phyloP scores from a whole-genome alignment of 2,113 vertebrate genomes.

The Gymnorhina tibicen region DNA sequence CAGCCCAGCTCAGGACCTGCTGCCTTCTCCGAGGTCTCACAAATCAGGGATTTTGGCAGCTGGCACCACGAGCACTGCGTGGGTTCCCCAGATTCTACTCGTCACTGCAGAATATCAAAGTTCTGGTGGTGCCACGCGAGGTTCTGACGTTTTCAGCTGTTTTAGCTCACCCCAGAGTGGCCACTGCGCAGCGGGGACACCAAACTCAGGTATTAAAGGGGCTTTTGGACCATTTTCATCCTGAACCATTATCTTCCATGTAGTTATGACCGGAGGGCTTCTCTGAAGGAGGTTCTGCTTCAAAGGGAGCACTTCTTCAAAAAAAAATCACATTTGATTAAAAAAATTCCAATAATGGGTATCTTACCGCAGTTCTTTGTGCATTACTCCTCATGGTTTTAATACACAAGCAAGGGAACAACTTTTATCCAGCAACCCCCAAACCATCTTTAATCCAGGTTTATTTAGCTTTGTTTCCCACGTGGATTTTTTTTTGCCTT shows the following conservation, averaged over 20 bases:
- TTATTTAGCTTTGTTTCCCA: not conserved
- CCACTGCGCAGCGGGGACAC: not conserved
- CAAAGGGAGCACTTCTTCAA: not conserved
- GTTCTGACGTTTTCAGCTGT: rapidly evolving
- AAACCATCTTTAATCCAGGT: not conserved
- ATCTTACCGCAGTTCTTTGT: not conserved
- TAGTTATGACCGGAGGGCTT: not conserved
- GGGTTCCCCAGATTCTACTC: rapidly evolving
- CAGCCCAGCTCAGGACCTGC: not conserved
- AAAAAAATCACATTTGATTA: not conserved
- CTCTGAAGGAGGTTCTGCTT: not conserved
- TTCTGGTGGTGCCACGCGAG: rapidly evolving
- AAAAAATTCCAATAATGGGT: not conserved
- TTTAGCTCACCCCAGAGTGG: not conserved
- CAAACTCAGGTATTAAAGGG: too few relatives aligned
- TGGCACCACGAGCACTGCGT: rapidly evolving
- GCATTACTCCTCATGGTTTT: not conserved
- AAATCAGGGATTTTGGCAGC: rapidly evolving
- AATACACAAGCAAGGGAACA: not conserved
- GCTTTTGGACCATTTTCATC: rapidly evolving
- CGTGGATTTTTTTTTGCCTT: not conserved
- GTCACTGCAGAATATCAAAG: rapidly evolving
- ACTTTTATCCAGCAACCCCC: not conserved
- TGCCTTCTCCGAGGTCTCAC: not conserved
- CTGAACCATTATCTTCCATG: rapidly evolving